Conservation (phyloP, 2,888 invertebrate genomes). For the Cryptocheilus praepositus region DNA sequence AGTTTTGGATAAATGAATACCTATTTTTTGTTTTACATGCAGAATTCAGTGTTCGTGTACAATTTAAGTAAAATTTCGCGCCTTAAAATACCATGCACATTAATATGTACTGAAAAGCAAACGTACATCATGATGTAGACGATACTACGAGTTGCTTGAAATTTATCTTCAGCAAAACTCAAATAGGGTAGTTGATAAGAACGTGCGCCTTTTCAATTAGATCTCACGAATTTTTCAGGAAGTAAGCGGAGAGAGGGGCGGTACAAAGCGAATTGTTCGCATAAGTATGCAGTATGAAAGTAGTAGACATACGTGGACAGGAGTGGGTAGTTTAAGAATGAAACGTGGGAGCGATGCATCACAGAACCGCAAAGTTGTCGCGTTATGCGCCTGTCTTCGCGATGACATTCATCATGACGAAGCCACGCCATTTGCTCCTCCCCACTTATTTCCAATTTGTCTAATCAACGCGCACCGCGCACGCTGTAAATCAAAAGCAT, state of each 20-base stretch:
- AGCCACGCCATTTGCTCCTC: slow-evolving; percentile 39
- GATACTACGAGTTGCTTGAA: no score
- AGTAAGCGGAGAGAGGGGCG: neutral
- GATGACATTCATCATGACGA: slow-evolving; percentile 44
- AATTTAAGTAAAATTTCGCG: no score
- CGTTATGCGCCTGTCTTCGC: slow-evolving; percentile 50
- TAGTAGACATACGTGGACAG: slow-evolving; percentile 54
- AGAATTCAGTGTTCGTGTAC: no score
- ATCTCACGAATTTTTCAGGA: neutral
- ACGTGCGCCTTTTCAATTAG: slow-evolving; percentile 1
- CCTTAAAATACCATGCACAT: no score
- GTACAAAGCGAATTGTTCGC: slow-evolving; percentile 60
- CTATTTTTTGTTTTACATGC: no score
- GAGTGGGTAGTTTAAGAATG: slow-evolving; percentile 54
- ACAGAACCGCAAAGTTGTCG: slow-evolving; percentile 40
- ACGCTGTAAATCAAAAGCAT: no score
- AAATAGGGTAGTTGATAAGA: slow-evolving; percentile 17
- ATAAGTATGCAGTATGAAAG: slow-evolving; percentile 57
- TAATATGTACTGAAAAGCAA: no score
- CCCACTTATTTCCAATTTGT: slow-evolving; percentile 3
- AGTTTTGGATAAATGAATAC: no score
- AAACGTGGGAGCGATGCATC: slow-evolving; percentile 59
- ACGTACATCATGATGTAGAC: no score
- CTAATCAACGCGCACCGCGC: neutral
- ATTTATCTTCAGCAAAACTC: no score